Evolutionary conservation across 2,888 invertebrate species (phyloP), one percentile per base, ranked within the genome.

Genomic region (Catocala sponsa): DNA sequence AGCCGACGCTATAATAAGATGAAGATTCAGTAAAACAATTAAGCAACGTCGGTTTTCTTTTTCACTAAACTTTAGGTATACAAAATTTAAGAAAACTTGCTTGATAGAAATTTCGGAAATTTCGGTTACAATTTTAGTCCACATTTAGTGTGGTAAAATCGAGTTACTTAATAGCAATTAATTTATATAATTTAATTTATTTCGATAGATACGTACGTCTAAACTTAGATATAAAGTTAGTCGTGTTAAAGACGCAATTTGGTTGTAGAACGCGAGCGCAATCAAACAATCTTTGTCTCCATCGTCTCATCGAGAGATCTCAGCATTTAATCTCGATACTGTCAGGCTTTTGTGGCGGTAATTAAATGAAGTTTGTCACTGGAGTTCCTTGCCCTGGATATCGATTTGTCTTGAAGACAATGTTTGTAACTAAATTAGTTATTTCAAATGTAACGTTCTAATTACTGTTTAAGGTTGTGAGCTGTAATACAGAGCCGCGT

Each of bases 321-420:
- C n/a, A 6, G 55, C 47, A 35, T 44, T 53, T 49, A 55, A 63
- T 69, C 25, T 52, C 55, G 48, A 33, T 48, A 25, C 44, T 51
- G 47, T 61, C 35, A 51, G 33, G 60, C 51, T 55, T 62, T 70
- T 48, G 57, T 42, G 50, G 33, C 47, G 55, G 25, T 59, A 68
- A 68, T 65, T 66, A 59, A 64, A 63, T 50, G 10, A 61, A 48
- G 48, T 65, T 55, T 50, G 12, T 32, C 47, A 38, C 5, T 43
- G 25, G 41, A 44, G 35, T 53, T 57, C 41, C 47, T 15, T 32
- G 43, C 43, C 4, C 38, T 44, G 11, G 44, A 55, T 61, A 63
- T 64, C 25, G 51, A 59, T 58, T 52, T 53, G 53, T 49, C 25
- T 33, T 38, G 35, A 6, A 38, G 35, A 7, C 35, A 9, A 38